Base-by-base conservation (phyloP, 1,140 invertebrate species). In the Aphidius ervi region DNA sequence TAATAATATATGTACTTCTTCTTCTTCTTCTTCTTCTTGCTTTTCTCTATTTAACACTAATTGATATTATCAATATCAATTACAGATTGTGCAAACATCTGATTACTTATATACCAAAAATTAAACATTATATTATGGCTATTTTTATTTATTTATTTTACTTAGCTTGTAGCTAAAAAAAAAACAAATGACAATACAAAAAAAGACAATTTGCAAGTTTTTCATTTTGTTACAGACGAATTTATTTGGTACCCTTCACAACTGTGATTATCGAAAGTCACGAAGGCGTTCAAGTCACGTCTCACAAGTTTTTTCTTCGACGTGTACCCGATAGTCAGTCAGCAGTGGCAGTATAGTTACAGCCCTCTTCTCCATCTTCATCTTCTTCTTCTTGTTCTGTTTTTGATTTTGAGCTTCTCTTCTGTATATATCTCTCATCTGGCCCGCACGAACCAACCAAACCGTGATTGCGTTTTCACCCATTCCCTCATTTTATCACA, bases 381-480 rank as follows among this genome's bases (percentile, higher is more conserved):
- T 5, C 46, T 16, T 16, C 46, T 47, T 16, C 40, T 40, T 42
- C 40, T 4, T 10, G 10, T 10, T 39, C 6, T 40, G 41, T 41
- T n/a, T 40, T 41, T 40, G 52, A 54, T 54, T 9, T 37, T 54
- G 23, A 31, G 23, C 23, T 31, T 31, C 23, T 31, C 16, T 16
- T 16, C 16, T n/a, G n/a, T n/a, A n/a, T n/a, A n/a, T n/a, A 23
- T 23, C 23, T 23, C 23, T 23, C 23, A 23, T 23, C 23, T 54
- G 39, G 52, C n/a, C 40, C 10, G 52, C 52, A 54, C 52, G 52
- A 54, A 54, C 40, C 42, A 54, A 20, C 52, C 52, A 23, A 52
- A 52, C 49, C 40, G 59, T 67, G 68, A 69, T 69, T 68, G 68
- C 64, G 60, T 64, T 68, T 58, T 56, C 46, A 46, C 47, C 48